phyloP scores from a whole-genome alignment of 2,888 invertebrate species.

The Ormyrus pomaceus region DNA sequence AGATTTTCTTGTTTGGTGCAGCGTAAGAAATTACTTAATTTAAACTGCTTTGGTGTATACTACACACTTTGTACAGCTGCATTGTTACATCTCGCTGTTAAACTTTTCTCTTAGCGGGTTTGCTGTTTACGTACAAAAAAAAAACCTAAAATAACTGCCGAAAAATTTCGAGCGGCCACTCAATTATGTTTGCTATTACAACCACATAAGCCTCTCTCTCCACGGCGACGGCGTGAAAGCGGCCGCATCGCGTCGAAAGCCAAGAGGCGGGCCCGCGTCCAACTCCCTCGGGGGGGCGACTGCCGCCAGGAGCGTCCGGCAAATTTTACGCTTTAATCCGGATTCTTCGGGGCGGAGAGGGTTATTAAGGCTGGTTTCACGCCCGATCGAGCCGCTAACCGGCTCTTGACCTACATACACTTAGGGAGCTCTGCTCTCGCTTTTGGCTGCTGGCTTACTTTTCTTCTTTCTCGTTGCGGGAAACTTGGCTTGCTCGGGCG shows the following conservation, averaged over 20 bases:
- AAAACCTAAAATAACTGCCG: too few species aligned
- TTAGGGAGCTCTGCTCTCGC: constrained; percentile 3
- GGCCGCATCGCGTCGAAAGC: constrained; percentile 37
- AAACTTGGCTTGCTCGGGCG: background rate
- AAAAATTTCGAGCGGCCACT: too few species aligned
- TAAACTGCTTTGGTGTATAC: too few species aligned
- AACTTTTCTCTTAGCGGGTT: too few species aligned
- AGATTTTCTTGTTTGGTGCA: too few species aligned
- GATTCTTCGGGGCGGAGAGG: constrained; percentile 1
- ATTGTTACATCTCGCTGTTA: too few species aligned
- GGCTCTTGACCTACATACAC: constrained; percentile 31
- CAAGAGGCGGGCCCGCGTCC: background rate
- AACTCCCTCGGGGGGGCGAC: constrained; percentile 18
- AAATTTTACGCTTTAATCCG: constrained; percentile 50
- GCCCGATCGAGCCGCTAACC: background rate
- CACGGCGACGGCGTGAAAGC: constrained; percentile 34
- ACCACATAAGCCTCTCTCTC: too few species aligned
- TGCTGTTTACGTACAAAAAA: too few species aligned
- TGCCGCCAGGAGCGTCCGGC: background rate
- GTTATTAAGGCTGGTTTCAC: constrained; percentile 32
- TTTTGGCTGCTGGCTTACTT: background rate
- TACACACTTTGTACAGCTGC: too few species aligned
- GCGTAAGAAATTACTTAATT: too few species aligned
- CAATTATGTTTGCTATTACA: too few species aligned
- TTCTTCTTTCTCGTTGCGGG: background rate